Percentiles rank a stretch among this genome's conserved stretches.
These are phyloP conservation scores for Malacoctenus gilli DNA, from an alignment of 2,797 vertebrate genomes.

Conservation along the genomic window DNA sequence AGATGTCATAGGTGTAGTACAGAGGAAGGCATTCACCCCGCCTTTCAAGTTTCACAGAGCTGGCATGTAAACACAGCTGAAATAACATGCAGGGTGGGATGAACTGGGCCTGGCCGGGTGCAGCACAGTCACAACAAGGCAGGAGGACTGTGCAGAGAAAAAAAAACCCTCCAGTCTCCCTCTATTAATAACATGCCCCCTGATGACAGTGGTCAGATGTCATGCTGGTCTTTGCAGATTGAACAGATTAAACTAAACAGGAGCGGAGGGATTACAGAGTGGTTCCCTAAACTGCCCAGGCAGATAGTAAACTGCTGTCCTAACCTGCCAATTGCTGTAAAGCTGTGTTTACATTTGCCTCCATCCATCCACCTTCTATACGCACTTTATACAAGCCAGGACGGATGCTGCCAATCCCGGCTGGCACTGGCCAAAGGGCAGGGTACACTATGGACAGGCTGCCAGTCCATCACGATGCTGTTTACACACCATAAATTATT, in stretches of 20 bases:
- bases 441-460: too few relatives aligned
- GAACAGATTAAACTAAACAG: slow-evolving; percentile 19
- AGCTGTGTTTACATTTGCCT: too few relatives aligned
- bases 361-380: too few relatives aligned
- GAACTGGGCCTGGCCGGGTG: slow-evolving; percentile 17
- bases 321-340: too few relatives aligned
- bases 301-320: background rate
- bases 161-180: slow-evolving; percentile 12
- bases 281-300: background rate
- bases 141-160: slow-evolving; percentile 26
- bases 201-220: slow-evolving; percentile 31
- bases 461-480: too few relatives aligned
- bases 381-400: too few relatives aligned
- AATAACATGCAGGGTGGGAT: slow-evolving; percentile 60
- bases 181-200: slow-evolving; percentile 16
- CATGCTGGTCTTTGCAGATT: slow-evolving; percentile 35
- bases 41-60: slow-evolving; percentile 46
- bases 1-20: slow-evolving; percentile 52
- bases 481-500: too few relatives aligned
- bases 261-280: slow-evolving; percentile 20
- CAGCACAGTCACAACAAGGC: slow-evolving; percentile 30
- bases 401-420: too few relatives aligned
- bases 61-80: slow-evolving; percentile 76
- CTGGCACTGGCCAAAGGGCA: too few relatives aligned
- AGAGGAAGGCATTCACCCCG: slow-evolving; percentile 53